phyloP scores from a whole-genome alignment of 1,140 invertebrate genomes.

The Aphelenchoides besseyi region DNA sequence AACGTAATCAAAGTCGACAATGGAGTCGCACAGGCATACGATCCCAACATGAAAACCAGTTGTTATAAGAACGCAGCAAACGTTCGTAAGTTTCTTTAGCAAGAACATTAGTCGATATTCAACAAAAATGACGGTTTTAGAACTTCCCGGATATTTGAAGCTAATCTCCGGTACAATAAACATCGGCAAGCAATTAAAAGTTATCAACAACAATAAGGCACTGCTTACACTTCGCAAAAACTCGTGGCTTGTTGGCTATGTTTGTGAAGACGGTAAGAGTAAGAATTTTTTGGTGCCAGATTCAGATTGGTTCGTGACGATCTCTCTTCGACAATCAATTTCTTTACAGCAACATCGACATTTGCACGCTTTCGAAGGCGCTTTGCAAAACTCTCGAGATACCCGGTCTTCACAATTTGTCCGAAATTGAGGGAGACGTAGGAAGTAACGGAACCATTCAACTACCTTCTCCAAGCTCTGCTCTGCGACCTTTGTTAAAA shows the following conservation, averaged over 20 bases:
- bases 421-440: background rate
- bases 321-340: no score
- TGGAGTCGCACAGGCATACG: background rate
- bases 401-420: background rate
- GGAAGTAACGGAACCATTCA: background rate
- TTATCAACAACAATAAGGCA: background rate
- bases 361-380: background rate
- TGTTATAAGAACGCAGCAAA: slow-evolving; percentile 1
- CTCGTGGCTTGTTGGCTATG: background rate
- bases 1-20: background rate
- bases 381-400: background rate
- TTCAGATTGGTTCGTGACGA: background rate
- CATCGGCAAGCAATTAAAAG: background rate
- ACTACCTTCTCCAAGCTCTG: background rate
- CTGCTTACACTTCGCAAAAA: slow-evolving; percentile 1
- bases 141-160: slow-evolving; percentile 8
- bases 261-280: slow-evolving; percentile 12
- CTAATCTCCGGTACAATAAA: background rate
- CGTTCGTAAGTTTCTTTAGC: no score
- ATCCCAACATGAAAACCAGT: background rate
- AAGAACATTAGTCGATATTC: no score
- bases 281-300: slow-evolving; percentile 6
- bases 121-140: no score
- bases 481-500: background rate
- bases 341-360: no score